Conservation (phyloP, 2,797 vertebrate species). For the Crocodylus rhombifer region DNA sequence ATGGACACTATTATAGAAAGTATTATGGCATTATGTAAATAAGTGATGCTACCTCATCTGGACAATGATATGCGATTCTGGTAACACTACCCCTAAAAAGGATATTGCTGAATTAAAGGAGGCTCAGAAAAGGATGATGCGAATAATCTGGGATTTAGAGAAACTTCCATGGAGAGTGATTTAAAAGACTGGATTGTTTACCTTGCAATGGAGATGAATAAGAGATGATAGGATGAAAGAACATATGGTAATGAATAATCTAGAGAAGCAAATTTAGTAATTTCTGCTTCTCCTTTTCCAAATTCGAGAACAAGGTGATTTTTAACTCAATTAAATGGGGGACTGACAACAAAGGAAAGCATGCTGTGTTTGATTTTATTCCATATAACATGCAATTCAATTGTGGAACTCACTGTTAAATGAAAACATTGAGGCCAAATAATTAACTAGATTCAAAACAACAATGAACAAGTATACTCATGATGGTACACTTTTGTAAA, state of each 20-base stretch:
- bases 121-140: neutral
- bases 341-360: neutral
- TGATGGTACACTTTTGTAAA: neutral
- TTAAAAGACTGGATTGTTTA: neutral
- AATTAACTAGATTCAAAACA: neutral
- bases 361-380: neutral
- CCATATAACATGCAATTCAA: neutral
- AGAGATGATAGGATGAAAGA: neutral
- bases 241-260: neutral
- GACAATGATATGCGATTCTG: accelerated
- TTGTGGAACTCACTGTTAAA: neutral
- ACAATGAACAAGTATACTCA: neutral
- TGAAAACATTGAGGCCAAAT: neutral
- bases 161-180: neutral
- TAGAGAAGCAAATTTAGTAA: neutral
- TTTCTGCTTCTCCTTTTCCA: neutral
- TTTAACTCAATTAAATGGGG: neutral
- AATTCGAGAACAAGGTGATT: neutral
- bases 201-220: neutral
- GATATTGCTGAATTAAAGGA: neutral
- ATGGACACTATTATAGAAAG: neutral
- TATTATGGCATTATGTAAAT: neutral
- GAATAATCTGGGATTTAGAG: neutral
- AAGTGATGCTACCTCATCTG: neutral
- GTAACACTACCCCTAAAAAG: neutral